phyloP scores from a whole-genome alignment of 1,140 invertebrate genomes.

The Meloidogyne exigua region DNA sequence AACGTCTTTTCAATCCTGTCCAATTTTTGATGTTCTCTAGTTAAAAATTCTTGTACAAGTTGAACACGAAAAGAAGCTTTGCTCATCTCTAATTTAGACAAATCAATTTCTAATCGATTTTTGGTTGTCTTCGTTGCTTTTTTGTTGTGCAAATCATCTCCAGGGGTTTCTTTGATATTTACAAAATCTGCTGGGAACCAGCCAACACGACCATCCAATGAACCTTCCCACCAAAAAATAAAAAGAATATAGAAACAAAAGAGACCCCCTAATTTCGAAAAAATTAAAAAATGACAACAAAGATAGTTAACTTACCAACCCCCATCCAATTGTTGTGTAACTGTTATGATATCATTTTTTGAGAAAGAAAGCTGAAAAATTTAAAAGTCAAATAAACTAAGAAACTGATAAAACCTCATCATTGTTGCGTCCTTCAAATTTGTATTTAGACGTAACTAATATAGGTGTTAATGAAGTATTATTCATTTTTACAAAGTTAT shows the following conservation, averaged over 20 bases:
- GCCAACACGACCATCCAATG: constrained; percentile 85
- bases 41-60: constrained; percentile 35
- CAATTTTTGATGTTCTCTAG: constrained; percentile 71
- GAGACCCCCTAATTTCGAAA: no score
- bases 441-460: constrained; percentile 75
- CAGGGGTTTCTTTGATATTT: constrained; percentile 65
- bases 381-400: not conserved
- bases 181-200: constrained; percentile 99
- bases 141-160: not conserved
- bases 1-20: constrained; percentile 63
- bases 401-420: constrained; percentile 77
- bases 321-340: constrained; percentile 88
- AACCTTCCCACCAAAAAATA: constrained; percentile 88
- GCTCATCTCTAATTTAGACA: constrained; percentile 15
- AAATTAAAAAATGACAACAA: no score
- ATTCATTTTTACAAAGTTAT: not conserved
- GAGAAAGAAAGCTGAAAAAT: constrained; percentile 81
- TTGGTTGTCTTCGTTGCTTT: not conserved
- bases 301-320: constrained; percentile 66
- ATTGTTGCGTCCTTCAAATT: constrained; percentile 91
- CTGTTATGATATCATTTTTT: constrained; percentile 91
- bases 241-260: not conserved
- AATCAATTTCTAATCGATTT: constrained; percentile 8
- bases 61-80: constrained; percentile 34
- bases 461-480: not conserved